Percentiles rank a stretch among this genome's conserved stretches.
Evolutionary conservation across 2,888 invertebrate species (phyloP).

Genomic region (Lasioglossum pauxillum): DNA sequence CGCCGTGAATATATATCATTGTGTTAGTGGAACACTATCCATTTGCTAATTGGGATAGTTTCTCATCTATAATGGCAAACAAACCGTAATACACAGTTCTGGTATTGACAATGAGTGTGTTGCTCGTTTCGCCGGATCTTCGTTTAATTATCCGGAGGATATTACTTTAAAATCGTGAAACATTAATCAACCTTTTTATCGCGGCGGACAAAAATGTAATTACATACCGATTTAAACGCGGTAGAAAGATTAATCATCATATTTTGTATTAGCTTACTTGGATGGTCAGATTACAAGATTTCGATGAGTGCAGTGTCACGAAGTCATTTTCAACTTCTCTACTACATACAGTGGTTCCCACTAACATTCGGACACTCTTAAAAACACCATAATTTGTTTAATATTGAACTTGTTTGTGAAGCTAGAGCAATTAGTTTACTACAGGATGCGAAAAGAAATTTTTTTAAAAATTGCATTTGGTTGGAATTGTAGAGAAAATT

Average conservation of each 20-base stretch:
- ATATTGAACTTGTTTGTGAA: too few relatives aligned
- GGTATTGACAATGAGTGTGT: slow-evolving; percentile 24
- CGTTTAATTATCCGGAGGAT: slow-evolving; percentile 13
- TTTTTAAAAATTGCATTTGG: too few relatives aligned
- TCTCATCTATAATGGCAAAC: slow-evolving; percentile 41
- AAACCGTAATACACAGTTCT: slow-evolving; percentile 25
- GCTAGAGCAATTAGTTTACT: too few relatives aligned
- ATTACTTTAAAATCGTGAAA: slow-evolving; percentile 1
- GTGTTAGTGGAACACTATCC: slow-evolving; percentile 54
- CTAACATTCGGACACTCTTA: too few relatives aligned
- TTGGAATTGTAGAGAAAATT: too few relatives aligned
- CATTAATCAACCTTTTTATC: neutral
- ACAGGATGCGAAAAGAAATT: too few relatives aligned
- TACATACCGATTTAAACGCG: neutral
- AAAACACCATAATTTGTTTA: too few relatives aligned
- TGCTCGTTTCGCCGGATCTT: neutral
- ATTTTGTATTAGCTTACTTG: neutral
- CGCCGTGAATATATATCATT: slow-evolving; percentile 28
- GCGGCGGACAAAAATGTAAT: neutral
- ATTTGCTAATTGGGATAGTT: slow-evolving; percentile 65
- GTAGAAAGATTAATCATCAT: neutral
- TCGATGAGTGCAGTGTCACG: too few relatives aligned
- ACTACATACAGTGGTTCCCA: too few relatives aligned
- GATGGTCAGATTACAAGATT: neutral
- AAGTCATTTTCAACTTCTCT: neutral